phyloP scores from a whole-genome alignment of 2,888 invertebrate genomes.

The Arctia plantaginis region DNA sequence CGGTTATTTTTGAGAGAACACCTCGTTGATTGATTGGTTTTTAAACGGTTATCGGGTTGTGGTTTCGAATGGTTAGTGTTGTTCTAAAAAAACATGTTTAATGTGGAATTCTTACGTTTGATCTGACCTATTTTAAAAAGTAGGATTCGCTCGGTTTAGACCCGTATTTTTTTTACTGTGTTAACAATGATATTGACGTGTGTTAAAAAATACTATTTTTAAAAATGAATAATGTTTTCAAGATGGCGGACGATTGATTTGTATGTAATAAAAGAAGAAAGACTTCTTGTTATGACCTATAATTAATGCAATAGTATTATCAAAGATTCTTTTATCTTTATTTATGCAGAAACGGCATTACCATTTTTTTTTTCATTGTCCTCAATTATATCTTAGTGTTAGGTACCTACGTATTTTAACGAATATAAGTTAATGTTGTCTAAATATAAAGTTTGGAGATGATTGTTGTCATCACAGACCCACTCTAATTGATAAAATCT shows the following conservation, averaged over 20 bases:
- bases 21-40: constrained; percentile 6
- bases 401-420: too few species aligned
- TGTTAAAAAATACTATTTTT: background rate
- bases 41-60: background rate
- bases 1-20: constrained; percentile 6
- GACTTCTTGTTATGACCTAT: too few species aligned
- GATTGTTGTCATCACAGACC: too few species aligned
- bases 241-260: background rate
- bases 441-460: too few species aligned
- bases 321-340: too few species aligned
- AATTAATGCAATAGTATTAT: too few species aligned
- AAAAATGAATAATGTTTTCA: background rate
- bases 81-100: background rate
- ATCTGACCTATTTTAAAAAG: background rate
- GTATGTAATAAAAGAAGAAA: too few species aligned
- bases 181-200: background rate
- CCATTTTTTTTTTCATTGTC: too few species aligned
- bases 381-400: too few species aligned
- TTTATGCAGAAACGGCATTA: too few species aligned
- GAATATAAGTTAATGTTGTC: too few species aligned
- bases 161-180: background rate
- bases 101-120: background rate
- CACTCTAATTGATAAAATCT: too few species aligned
- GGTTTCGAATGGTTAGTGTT: constrained; percentile 3
- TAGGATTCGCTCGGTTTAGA: background rate